Conservation (phyloP, 2,797 vertebrate species). For the Coregonus ussuriensis region DNA sequence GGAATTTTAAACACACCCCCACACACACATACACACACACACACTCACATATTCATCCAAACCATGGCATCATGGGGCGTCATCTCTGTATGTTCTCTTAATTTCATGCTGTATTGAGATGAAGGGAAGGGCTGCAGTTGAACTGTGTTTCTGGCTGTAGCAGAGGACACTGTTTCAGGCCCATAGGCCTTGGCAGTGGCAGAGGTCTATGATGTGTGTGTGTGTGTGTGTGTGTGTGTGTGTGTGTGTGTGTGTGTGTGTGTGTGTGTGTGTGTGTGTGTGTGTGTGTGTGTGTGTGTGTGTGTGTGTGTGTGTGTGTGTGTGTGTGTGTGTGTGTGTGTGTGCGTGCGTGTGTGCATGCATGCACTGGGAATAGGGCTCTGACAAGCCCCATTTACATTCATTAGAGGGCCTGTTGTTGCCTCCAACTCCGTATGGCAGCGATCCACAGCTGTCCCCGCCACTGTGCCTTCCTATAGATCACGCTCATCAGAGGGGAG, state of each 20-base stretch:
- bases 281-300: conserved; percentile 12
- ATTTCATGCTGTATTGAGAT: neutral
- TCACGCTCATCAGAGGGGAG: neutral
- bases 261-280: conserved; percentile 16
- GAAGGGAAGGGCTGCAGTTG: neutral
- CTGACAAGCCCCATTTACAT: conserved; percentile 13
- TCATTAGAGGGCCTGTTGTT: conserved; percentile 2
- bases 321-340: neutral
- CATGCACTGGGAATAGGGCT: neutral
- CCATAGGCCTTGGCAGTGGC: neutral
- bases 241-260: conserved; percentile 14
- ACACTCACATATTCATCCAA: neutral
- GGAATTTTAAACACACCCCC: neutral
- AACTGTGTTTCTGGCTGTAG: neutral
- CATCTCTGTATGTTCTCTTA: neutral
- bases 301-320: neutral
- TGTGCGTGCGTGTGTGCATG: neutral
- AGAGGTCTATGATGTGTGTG: conserved; percentile 6
- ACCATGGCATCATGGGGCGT: neutral
- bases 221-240: conserved; percentile 14
- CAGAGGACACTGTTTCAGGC: neutral
- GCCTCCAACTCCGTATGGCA: conserved; percentile 10
- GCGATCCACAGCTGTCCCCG: neutral
- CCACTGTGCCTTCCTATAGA: neutral
- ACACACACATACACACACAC: neutral